Evolutionary conservation across 2,113 vertebrate species (phyloP).

Genomic region (Casuarius casuarius): DNA sequence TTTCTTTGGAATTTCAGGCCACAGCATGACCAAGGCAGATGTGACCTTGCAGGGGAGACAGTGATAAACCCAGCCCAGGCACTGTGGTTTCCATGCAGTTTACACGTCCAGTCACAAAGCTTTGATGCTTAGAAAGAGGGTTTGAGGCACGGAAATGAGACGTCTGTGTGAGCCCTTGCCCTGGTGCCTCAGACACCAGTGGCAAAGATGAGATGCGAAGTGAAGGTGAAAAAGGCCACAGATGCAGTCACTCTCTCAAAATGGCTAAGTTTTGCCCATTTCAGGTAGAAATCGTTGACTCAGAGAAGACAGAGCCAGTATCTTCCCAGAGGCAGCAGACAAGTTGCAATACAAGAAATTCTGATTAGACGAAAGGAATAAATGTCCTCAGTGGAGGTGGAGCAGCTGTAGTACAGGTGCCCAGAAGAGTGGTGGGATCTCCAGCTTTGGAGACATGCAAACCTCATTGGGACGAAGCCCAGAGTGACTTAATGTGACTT

Average conservation of each 20-base stretch:
- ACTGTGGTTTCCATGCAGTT: background rate
- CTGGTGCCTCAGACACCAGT: background rate
- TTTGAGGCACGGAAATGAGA: background rate
- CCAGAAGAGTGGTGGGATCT: too few species aligned
- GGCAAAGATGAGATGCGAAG: background rate
- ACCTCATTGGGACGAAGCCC: background rate
- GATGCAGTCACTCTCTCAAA: background rate
- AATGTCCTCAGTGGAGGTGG: too few species aligned
- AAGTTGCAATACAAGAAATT: too few species aligned
- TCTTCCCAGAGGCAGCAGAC: too few species aligned
- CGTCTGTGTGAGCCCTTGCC: background rate
- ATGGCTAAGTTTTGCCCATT: background rate
- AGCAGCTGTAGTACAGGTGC: too few species aligned
- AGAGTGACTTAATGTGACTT: background rate
- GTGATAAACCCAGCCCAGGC: background rate
- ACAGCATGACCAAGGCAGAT: accelerated
- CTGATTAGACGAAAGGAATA: too few species aligned
- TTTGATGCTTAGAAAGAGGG: background rate
- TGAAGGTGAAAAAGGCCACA: background rate
- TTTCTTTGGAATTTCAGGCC: background rate
- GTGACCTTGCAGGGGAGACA: background rate
- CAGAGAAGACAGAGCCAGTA: too few species aligned
- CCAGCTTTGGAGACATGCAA: too few species aligned
- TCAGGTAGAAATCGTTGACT: background rate
- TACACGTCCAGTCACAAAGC: background rate